Evolutionary conservation across 2,888 invertebrate genomes (phyloP).

Genomic region (Trissonchulus sp.): DNA sequence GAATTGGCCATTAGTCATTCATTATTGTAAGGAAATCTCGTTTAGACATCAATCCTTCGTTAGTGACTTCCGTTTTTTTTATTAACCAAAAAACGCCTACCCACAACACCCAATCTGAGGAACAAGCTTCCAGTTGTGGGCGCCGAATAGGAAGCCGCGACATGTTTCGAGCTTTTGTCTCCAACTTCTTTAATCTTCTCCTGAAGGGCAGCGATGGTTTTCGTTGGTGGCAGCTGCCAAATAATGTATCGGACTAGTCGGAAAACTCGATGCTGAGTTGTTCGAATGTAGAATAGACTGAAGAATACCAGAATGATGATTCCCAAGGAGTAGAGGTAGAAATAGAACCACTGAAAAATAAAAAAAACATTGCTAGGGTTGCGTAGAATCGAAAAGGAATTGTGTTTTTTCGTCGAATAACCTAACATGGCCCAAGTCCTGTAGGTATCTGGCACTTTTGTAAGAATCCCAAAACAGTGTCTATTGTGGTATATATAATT

Average conservation of each 20-base stretch:
- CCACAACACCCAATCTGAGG: conserved; percentile 30
- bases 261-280: background rate
- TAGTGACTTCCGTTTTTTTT: no score
- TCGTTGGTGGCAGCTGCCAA: background rate
- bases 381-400: background rate
- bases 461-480: no score
- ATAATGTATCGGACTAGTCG: background rate
- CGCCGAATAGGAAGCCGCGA: conserved; percentile 25
- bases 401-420: no score
- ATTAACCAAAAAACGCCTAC: no score
- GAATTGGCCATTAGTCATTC: no score
- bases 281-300: background rate
- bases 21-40: no score
- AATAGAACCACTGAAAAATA: conserved; percentile 34
- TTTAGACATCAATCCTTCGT: no score
- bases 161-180: background rate
- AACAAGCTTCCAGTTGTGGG: conserved; percentile 31
- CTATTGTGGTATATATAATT: no score
- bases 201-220: background rate
- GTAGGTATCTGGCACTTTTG: no score
- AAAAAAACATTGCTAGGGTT: background rate
- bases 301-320: conserved; percentile 16
- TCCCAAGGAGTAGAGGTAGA: conserved; percentile 31
- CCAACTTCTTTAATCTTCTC: background rate
- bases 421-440: no score